Base-by-base conservation (phyloP, 2,113 vertebrate genomes). In the Chaetodon auriga region DNA sequence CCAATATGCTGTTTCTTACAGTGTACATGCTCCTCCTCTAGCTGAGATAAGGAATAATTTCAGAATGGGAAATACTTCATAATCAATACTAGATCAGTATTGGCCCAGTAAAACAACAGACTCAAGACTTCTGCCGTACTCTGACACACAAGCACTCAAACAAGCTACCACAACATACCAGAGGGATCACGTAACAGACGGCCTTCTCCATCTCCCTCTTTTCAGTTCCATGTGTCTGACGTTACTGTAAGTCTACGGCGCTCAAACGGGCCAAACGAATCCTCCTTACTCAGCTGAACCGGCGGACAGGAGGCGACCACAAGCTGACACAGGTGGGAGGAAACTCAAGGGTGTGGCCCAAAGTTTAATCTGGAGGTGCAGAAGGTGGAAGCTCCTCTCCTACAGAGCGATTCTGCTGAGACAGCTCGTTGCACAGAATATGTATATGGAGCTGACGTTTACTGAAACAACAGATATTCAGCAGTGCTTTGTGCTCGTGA, bases 91-190 rank as follows among this genome's bases (percentile, higher is more conserved):
- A 48, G 46, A 65, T n/a, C 46, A 71, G 54, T 43, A 71, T 18
- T 15, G 68, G 38, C 36, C 30, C n/a, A 53, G 64, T 71, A 45
- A 84, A 76, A 69, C 65, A 65, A 49, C 45, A 66, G 75, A 78
- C 51, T 58, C 43, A 18, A 81, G 58, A 46, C 23, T 75, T 78
- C 68, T 69, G 75, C 64, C 61, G 77, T 57, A 25, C 38, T 41
- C 43, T 38, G 30, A 23, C 60, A 81, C 72, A 82, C 45, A 62
- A 75, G 46, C 60, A 76, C 80, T 90, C 75, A 54, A 81, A 87
- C 66, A 70, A 82, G 77, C 71, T 41, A 80, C 85, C 86, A 81
- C 89, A 92, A 82, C 89, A 87, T 92, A 87, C 90, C 89, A 84
- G 62, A 86, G 78, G 35, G 76, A 84, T 85, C 78, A 83, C 65